Conservation (phyloP, 2,797 vertebrate genomes). For the Podargus strigoides region DNA sequence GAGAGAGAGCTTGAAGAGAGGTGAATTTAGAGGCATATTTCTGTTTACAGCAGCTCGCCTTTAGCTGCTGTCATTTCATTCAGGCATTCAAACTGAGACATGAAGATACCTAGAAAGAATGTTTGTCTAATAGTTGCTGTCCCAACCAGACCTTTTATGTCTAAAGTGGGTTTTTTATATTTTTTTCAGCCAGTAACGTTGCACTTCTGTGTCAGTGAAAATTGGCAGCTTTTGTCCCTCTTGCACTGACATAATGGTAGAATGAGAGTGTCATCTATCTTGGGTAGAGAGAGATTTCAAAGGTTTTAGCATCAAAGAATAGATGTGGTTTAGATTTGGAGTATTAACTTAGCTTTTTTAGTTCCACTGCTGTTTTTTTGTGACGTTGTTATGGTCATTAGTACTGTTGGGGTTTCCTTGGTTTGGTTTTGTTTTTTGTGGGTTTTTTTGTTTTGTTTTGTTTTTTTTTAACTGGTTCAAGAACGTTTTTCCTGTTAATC, state of each 20-base stretch:
- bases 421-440: background rate
- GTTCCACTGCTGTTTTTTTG: background rate
- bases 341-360: background rate
- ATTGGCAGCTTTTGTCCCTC: background rate
- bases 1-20: background rate
- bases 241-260: background rate
- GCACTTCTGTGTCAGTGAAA: background rate
- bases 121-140: background rate
- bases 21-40: background rate
- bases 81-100: background rate
- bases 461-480: background rate
- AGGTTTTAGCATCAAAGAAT: background rate
- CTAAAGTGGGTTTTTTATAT: background rate
- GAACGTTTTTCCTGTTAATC: background rate
- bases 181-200: background rate
- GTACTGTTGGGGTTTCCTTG: background rate
- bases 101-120: background rate
- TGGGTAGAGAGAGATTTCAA: background rate
- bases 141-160: background rate
- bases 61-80: background rate
- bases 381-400: background rate
- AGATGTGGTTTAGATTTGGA: background rate
- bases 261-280: background rate
- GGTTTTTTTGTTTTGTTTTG: background rate
- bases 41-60: background rate